phyloP scores from a whole-genome alignment of 2,113 vertebrate genomes.

The Solea solea region DNA sequence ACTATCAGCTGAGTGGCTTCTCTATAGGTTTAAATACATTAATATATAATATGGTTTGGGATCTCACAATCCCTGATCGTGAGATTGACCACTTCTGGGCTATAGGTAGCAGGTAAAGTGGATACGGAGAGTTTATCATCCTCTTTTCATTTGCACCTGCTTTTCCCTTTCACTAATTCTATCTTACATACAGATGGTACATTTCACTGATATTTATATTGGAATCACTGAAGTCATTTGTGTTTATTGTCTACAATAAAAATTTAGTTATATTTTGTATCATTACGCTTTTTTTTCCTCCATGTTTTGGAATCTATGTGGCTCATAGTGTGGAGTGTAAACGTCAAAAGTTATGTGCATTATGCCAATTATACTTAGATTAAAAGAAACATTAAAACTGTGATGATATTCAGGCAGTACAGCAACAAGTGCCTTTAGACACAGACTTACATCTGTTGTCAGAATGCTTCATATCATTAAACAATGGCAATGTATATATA shows the following conservation, averaged over 20 bases:
- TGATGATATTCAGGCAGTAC: too few species aligned
- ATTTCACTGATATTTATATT: neutral
- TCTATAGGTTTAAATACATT: slow-evolving; percentile 75
- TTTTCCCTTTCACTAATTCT: neutral
- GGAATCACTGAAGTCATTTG: neutral
- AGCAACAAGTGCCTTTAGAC: too few species aligned
- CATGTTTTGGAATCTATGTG: slow-evolving; percentile 9
- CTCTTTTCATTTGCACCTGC: neutral
- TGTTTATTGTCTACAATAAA: slow-evolving; percentile 12
- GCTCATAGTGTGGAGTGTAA: neutral
- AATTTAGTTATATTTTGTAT: slow-evolving; percentile 16
- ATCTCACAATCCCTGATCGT: slow-evolving; percentile 55
- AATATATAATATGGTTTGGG: slow-evolving; percentile 74
- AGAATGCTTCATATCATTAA: neutral
- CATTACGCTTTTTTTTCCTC: slow-evolving; percentile 2
- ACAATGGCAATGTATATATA: neutral
- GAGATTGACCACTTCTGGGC: slow-evolving; percentile 55
- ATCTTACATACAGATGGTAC: neutral
- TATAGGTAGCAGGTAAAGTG: slow-evolving; percentile 16
- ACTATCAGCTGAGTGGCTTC: slow-evolving; percentile 59
- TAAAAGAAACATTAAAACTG: too few species aligned
- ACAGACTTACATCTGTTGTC: neutral
- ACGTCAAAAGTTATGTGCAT: too few species aligned
- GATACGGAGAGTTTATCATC: neutral
- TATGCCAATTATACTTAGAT: too few species aligned